Percentiles rank a stretch among this genome's conserved stretches.
phyloP scores from a whole-genome alignment of 2,888 invertebrate species.

The Scaptomyza parva region DNA sequence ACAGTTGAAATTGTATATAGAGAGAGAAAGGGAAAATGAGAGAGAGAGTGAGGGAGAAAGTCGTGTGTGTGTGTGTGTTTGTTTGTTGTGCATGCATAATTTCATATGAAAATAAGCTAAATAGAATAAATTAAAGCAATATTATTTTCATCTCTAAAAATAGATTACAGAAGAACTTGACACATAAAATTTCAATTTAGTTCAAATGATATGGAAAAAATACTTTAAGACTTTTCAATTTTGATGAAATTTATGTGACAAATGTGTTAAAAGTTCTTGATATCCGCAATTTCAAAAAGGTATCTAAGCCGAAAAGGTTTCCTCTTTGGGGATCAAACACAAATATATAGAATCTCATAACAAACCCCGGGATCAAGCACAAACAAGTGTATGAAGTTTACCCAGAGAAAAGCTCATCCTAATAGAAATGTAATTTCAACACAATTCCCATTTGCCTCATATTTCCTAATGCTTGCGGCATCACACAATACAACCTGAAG shows the following conservation, averaged over 20 bases:
- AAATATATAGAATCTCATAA: slow-evolving; percentile 9
- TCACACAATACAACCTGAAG: too few relatives aligned
- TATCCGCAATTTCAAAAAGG: too few relatives aligned
- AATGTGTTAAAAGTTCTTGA: too few relatives aligned
- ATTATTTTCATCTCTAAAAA: not conserved
- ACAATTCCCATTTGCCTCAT: not conserved
- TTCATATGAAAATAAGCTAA: slow-evolving; percentile 13
- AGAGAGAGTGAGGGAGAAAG: not conserved
- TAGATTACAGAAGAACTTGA: not conserved
- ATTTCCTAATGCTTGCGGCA: slow-evolving; percentile 2
- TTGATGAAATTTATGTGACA: too few relatives aligned
- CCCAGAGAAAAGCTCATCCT: slow-evolving; percentile 16
- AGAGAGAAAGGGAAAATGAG: not conserved
- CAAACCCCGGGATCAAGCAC: slow-evolving; percentile 17
- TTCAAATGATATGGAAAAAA: too few relatives aligned
- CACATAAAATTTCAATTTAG: not conserved
- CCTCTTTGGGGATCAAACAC: too few relatives aligned
- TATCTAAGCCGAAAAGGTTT: too few relatives aligned
- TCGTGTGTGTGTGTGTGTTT: too few relatives aligned
- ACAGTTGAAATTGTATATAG: not conserved
- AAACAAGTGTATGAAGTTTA: slow-evolving; percentile 15
- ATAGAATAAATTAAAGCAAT: not conserved
- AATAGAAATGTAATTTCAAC: slow-evolving; percentile 32
- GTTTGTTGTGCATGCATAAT: slow-evolving; percentile 44
- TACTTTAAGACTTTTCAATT: too few relatives aligned